Conservation (phyloP, 2,113 vertebrate genomes). For the Hippocampus barbouri region DNA sequence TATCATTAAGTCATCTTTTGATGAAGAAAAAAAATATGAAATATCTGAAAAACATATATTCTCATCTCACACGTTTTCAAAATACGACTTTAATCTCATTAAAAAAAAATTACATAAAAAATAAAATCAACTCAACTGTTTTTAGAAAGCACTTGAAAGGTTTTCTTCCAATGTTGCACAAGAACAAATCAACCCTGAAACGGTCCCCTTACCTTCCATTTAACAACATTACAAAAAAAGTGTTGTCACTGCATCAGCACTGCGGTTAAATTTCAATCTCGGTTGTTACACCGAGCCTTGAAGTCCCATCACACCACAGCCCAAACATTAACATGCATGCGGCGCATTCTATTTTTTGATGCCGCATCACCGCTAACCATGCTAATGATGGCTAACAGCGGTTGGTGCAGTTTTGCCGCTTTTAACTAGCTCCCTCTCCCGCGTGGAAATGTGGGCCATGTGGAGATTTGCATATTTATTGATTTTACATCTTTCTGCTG, state of each 20-base stretch:
- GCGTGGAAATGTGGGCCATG: not conserved
- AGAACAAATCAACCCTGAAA: not conserved
- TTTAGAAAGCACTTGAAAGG: no score
- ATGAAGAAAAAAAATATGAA: no score
- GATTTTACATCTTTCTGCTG: not conserved
- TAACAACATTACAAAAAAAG: not conserved
- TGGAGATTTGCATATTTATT: not conserved
- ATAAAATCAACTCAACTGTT: no score
- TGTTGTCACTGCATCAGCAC: not conserved
- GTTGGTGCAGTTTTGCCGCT: not conserved
- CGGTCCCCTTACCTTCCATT: not conserved
- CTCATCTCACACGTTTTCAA: not conserved
- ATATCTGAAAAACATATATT: not conserved
- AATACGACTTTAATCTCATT: no score
- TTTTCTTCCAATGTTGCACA: not conserved
- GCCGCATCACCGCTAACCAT: not conserved
- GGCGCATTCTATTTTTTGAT: not conserved
- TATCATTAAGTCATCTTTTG: no score
- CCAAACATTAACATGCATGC: constrained; percentile 1
- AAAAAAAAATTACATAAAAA: no score
- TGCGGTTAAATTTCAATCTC: not conserved
- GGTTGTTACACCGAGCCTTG: not conserved
- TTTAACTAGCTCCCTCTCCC: constrained; percentile 2
- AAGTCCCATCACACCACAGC: not conserved
- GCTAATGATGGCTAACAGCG: constrained; percentile 1